Evolutionary conservation across 2,113 vertebrate genomes (phyloP).

Genomic region (Oncorhynchus clarkii): DNA sequence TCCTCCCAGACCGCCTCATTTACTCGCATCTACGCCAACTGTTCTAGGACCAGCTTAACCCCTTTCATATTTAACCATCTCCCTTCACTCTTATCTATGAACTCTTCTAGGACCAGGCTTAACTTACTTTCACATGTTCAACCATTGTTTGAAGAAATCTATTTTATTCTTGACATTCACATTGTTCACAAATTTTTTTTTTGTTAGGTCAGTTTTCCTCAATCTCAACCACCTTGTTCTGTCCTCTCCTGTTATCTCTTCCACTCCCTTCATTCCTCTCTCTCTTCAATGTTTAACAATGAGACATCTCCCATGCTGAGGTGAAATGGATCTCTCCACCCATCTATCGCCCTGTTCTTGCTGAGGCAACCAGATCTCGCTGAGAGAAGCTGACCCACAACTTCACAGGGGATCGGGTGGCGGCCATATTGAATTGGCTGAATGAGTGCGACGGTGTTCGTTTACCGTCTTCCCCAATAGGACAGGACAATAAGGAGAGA

Average conservation of each 20-base stretch:
- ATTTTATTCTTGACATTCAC: background rate
- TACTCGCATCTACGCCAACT: background rate
- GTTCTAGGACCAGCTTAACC: conserved; percentile 2
- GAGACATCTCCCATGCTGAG: conserved; percentile 10
- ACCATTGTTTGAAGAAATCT: background rate
- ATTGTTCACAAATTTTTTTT: background rate
- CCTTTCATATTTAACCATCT: background rate
- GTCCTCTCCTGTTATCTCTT: background rate
- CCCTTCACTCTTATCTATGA: background rate
- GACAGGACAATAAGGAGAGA: conserved; percentile 42
- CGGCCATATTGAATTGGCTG: conserved; percentile 43
- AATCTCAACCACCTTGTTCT: background rate
- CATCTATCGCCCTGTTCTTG: background rate
- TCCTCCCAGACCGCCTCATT: background rate
- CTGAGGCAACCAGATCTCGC: conserved; percentile 49
- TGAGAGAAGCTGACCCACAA: conserved; percentile 55
- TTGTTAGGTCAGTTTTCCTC: no score
- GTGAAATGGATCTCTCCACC: conserved; percentile 5
- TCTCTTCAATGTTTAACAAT: conserved; percentile 9
- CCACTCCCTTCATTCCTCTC: background rate
- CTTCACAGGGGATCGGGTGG: conserved; percentile 64
- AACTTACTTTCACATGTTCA: no score
- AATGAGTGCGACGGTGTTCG: conserved; percentile 54
- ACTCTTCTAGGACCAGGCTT: background rate
- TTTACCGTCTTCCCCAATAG: conserved; percentile 47